These are phyloP conservation scores for Scaptomyza pallida DNA, from an alignment of 1,140 invertebrate species.

Conservation along the genomic window DNA sequence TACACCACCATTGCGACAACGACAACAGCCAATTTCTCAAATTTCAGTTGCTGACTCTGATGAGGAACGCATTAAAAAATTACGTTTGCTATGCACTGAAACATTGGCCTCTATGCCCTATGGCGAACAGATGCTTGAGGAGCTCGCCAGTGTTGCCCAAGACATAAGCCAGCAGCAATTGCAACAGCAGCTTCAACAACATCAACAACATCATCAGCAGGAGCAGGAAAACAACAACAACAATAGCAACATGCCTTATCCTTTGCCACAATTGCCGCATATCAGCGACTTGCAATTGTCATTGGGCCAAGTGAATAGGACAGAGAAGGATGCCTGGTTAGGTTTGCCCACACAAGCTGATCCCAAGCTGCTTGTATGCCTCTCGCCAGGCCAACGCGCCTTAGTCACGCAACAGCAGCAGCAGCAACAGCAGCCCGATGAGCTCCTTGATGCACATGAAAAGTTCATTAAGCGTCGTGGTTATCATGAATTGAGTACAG, in stretches of 20 bases:
- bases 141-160: slow-evolving; percentile 87
- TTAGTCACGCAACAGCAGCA: slow-evolving; percentile 82
- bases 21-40: slow-evolving; percentile 33
- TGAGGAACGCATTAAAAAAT: slow-evolving; percentile 72
- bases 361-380: slow-evolving; percentile 87
- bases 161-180: slow-evolving; percentile 82
- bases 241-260: slow-evolving; percentile 72
- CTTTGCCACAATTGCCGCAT: slow-evolving; percentile 69
- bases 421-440: slow-evolving; percentile 83
- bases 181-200: slow-evolving; percentile 6
- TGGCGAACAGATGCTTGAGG: slow-evolving; percentile 87
- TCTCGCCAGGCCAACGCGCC: slow-evolving; percentile 89
- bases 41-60: slow-evolving; percentile 55
- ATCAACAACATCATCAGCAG: slow-evolving; percentile 6
- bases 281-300: slow-evolving; percentile 68
- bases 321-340: slow-evolving; percentile 84
- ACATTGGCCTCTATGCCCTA: slow-evolving; percentile 87
- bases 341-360: slow-evolving; percentile 86
- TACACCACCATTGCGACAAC: slow-evolving; percentile 37
- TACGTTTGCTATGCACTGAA: slow-evolving; percentile 86
- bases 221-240: background rate
- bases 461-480: slow-evolving; percentile 88
- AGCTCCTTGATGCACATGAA: slow-evolving; percentile 88
- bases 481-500: slow-evolving; percentile 85
- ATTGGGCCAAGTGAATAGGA: background rate